Conservation (phyloP, 2,888 invertebrate genomes). For the Leptinotarsa peninsularis region DNA sequence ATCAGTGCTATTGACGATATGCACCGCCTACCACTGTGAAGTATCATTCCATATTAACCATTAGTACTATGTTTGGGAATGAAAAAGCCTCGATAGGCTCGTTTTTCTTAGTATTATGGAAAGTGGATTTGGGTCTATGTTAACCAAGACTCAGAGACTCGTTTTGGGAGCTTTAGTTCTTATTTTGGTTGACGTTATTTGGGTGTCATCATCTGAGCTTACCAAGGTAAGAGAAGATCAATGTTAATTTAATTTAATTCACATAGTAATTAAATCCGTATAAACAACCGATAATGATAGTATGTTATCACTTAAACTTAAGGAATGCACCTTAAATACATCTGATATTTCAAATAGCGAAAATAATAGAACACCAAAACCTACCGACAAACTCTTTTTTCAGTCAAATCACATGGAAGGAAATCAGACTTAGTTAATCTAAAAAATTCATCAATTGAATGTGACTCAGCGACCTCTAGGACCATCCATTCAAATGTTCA, state of each 20-base stretch:
- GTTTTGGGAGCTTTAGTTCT: constrained; percentile 88
- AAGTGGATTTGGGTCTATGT: constrained; percentile 62
- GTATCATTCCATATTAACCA: neutral
- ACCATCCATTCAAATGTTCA: too few relatives aligned
- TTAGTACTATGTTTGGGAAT: constrained; percentile 38
- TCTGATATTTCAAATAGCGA: too few relatives aligned
- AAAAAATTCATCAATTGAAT: too few relatives aligned
- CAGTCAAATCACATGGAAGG: too few relatives aligned
- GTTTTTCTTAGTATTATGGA: constrained; percentile 40
- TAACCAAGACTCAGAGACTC: constrained; percentile 78
- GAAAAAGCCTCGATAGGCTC: constrained; percentile 26
- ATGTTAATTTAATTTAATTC: neutral
- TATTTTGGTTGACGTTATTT: constrained; percentile 91
- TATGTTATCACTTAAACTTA: too few relatives aligned
- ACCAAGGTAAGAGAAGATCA: constrained; percentile 78
- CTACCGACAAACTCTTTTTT: too few relatives aligned
- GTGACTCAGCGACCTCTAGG: too few relatives aligned
- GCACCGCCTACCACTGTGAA: constrained; percentile 31
- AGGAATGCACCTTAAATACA: too few relatives aligned
- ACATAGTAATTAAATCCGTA: too few relatives aligned
- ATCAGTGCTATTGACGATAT: constrained; percentile 24
- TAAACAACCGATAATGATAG: too few relatives aligned
- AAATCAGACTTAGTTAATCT: too few relatives aligned
- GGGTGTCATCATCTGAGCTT: constrained; percentile 95
- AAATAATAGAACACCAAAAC: too few relatives aligned